Percentiles rank a stretch among this genome's conserved stretches.
Evolutionary conservation across 2,888 invertebrate genomes (phyloP).

Genomic region (Clunio marinus): DNA sequence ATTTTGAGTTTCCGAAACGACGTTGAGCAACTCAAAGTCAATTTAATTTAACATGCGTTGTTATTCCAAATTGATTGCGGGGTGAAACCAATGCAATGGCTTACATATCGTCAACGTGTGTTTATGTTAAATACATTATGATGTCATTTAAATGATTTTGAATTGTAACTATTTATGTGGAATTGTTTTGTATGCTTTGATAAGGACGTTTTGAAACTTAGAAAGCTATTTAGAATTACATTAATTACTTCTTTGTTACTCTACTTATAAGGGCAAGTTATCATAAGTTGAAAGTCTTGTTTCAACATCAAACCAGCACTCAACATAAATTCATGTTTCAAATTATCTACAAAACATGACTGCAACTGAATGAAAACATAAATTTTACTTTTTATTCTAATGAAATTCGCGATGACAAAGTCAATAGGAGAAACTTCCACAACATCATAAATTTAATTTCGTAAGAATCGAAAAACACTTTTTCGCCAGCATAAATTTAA

Average conservation of each 20-base stretch:
- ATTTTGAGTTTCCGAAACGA: background rate
- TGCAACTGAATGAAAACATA: too few relatives aligned
- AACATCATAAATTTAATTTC: background rate
- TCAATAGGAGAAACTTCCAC: background rate
- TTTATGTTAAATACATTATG: conserved; percentile 4
- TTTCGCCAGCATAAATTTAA: background rate
- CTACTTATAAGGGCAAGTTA: too few relatives aligned
- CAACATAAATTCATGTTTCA: too few relatives aligned
- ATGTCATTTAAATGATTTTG: conserved; percentile 19
- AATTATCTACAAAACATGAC: too few relatives aligned
- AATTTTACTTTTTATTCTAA: background rate
- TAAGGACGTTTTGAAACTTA: too few relatives aligned
- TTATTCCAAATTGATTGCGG: conserved; percentile 5
- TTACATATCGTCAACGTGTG: too few relatives aligned
- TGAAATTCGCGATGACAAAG: background rate
- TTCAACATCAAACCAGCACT: too few relatives aligned
- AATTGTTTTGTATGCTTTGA: background rate
- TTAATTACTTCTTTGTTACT: too few relatives aligned
- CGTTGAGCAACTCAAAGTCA: background rate
- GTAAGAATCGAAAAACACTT: background rate
- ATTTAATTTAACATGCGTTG: conserved; percentile 35
- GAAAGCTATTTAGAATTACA: background rate
- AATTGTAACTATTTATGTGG: background rate
- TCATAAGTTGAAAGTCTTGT: too few relatives aligned
- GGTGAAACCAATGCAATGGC: background rate